Base-by-base conservation (phyloP, 2,113 vertebrate species). In the Brachypodius melanocephalos region DNA sequence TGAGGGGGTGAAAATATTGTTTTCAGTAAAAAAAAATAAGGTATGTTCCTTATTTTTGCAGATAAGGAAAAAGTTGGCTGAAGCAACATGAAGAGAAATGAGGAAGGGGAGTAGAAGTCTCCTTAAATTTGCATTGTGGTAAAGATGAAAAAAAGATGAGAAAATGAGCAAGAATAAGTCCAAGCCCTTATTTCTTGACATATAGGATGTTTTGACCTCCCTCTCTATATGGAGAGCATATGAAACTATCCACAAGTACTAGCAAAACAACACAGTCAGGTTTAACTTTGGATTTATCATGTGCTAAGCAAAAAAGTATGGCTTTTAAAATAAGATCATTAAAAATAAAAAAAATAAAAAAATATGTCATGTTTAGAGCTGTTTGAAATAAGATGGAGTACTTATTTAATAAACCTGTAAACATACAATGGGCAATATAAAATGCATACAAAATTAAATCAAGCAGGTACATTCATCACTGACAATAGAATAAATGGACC, bases 381-480 rank as follows among this genome's bases (percentile, higher is more conserved):
- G 87, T 84, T 91, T 90, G 57, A 83, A 91, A 93, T 89, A 96
- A 97, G 96, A 96, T 75, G 49, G 34, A 94, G n/a, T 43, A 89
- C 67, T 96, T 97, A 89, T 92, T 96, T 94, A 97, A 97, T 96
- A 97, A 97, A 93, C 32, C 72, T 95, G 93, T 94, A 98, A 97
- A 95, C 80, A 92, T 94, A 96, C 89, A 96, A 92, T 91, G 38
- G 88, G 77, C 9, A 19, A 96, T 96, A 96, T 94, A 97, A 97
- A 98, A 97, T 89, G 89, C 96, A 97, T 95, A 66, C 76, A 96
- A 96, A 97, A 98, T 98, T 95, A 97, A 97, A 96, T 89, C 83
- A 96, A 98, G 40, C 96, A 97, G 96, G 79, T 96, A 46, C 94
- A 98, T 98, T 97, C 91, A 97, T 98, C 98, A 98, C 90, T 97